Percentiles rank a stretch among this genome's conserved stretches.
Evolutionary conservation across 2,888 invertebrate genomes (phyloP).

Genomic region (Stenolophus ochropezus): DNA sequence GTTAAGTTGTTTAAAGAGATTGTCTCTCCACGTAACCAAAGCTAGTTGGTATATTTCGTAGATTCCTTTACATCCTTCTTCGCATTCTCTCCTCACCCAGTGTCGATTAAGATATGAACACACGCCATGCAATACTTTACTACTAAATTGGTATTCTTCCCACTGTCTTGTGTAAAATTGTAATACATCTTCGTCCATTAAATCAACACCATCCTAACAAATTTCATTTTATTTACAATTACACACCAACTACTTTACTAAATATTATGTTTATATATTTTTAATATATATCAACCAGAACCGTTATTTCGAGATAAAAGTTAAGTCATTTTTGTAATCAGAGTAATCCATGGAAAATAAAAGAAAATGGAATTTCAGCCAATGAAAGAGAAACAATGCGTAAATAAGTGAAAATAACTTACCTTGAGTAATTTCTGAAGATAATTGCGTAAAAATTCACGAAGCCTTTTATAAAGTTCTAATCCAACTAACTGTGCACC

Average conservation of each 20-base stretch:
- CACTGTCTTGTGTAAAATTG: slow-evolving; percentile 97
- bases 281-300: too few relatives aligned
- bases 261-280: too few relatives aligned
- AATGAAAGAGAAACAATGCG: not conserved
- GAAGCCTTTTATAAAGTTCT: slow-evolving; percentile 95
- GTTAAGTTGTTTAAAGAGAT: slow-evolving; percentile 94
- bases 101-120: slow-evolving; percentile 98
- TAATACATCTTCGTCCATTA: slow-evolving; percentile 97
- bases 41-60: slow-evolving; percentile 99
- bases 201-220: slow-evolving; percentile 85
- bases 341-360: not conserved
- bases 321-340: not conserved
- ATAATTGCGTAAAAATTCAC: slow-evolving; percentile 93
- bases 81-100: slow-evolving; percentile 99
- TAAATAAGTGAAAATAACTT: slow-evolving; percentile 65
- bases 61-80: slow-evolving; percentile 97
- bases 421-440: slow-evolving; percentile 88
- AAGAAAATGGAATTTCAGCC: not conserved
- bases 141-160: slow-evolving; percentile 99
- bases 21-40: slow-evolving; percentile 97
- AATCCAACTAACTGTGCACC: slow-evolving; percentile 98
- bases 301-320: not conserved
- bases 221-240: not conserved
- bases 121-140: slow-evolving; percentile 97
- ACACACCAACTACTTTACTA: not conserved